Conservation (phyloP, 2,797 vertebrate species). For the Callimico goeldii region DNA sequence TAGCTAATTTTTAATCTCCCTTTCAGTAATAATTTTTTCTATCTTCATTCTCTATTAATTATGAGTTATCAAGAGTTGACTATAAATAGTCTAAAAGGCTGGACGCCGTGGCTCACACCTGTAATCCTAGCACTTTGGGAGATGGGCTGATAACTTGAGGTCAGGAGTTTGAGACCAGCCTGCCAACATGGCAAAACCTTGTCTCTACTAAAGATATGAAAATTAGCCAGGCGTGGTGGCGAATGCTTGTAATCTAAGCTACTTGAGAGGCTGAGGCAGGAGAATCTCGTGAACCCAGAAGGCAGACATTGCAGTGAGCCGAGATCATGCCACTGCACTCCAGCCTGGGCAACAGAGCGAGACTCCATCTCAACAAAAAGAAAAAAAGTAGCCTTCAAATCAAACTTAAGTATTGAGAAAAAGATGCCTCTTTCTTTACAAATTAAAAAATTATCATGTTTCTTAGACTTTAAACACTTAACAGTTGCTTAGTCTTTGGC, state of each 20-base stretch:
- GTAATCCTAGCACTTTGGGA: neutral
- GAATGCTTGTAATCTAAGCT: neutral
- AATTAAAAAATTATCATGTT: neutral
- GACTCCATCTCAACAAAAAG: neutral
- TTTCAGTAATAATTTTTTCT: neutral
- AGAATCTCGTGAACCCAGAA: neutral
- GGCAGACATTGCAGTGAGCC: neutral
- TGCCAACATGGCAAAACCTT: neutral
- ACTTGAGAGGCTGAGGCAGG: neutral
- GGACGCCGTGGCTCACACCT: neutral
- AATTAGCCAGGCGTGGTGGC: neutral
- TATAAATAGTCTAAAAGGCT: neutral
- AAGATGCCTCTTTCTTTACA: neutral
- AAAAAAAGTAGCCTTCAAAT: neutral
- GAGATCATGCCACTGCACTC: neutral
- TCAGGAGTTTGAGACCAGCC: neutral
- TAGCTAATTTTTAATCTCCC: neutral
- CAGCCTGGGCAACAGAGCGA: neutral
- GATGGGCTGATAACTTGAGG: neutral
- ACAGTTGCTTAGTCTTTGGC: neutral
- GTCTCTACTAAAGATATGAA: neutral
- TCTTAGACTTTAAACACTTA: neutral
- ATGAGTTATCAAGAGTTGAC: neutral
- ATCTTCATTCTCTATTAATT: neutral
- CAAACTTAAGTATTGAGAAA: slow-evolving; percentile 1